Base-by-base conservation (phyloP, 2,888 invertebrate genomes). In the Andrena haemorrhoa region DNA sequence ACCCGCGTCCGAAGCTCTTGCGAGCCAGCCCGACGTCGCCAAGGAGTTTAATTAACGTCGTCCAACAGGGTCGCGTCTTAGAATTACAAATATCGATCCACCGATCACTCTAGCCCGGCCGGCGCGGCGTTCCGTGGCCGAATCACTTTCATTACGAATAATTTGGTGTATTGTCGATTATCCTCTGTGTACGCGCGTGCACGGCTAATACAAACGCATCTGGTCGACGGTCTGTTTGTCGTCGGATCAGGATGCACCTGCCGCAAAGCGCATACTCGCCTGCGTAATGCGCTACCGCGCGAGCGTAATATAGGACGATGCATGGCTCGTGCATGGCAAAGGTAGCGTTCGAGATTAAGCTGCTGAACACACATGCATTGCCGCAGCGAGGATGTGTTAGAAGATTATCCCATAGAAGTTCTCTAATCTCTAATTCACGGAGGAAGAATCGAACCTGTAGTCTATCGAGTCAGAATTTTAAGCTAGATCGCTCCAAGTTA, bases 241-340 rank as follows among this genome's bases (percentile, higher is more conserved):
- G 12, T 41, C 47, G 72, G 72, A 80, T 79, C 53, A 72, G 80
- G 79, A 80, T 80, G 80, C 80, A 80, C 79, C 80, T 80, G 80
- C 79, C 72, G 72, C 79, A 49, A 68, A 72, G 61, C 68, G 80
- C 68, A 68, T 26, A 35, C 56, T 3, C 35, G n/a, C 56, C 16
- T 66, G 31, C 79, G 72, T 53, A 66, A 80, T 49, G 53, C 56
- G 16, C 26, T 7, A 71, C 79, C 63, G 66, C 71, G 65, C 72
- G 63, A 49, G 35, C 53, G 66, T 72, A 79, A 79, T 80, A 65
- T 47, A 29, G 1, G 20, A 2, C 71, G 61, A 72, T 35, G 16
- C 29, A 60, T 35, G 20, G 49, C 7, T 49, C 10, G 20, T 20
- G 47, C 29, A 2, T 10, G 12, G 26, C 26, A 6, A 16, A 26